A percentile compares a stretch with the other conserved stretches of the same genome.
phyloP scores from a whole-genome alignment of 1,140 invertebrate species.

The Meloidogyne exigua region DNA sequence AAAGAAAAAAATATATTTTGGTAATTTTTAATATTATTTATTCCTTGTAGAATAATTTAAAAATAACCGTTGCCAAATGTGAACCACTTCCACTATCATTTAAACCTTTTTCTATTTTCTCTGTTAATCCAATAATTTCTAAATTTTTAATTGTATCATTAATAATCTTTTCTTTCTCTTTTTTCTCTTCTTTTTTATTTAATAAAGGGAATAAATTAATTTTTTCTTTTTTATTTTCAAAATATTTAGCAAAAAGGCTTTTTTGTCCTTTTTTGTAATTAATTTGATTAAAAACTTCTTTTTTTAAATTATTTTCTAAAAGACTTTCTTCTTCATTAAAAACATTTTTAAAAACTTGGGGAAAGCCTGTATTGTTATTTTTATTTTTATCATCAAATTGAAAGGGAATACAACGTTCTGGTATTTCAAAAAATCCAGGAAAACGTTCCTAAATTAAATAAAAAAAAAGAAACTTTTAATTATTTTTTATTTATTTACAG shows the following conservation, averaged over 20 bases:
- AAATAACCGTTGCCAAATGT: slow-evolving; percentile 22
- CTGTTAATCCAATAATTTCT: background rate
- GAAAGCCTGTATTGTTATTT: slow-evolving; percentile 14
- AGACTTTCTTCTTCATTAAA: background rate
- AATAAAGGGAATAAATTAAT: background rate
- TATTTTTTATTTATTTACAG: background rate
- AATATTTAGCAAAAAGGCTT: slow-evolving; percentile 18
- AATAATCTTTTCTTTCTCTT: slow-evolving; percentile 2
- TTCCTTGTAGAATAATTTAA: too few relatives aligned
- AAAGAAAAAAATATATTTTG: too few relatives aligned
- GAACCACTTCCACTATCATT: background rate
- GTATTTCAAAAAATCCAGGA: slow-evolving; percentile 27
- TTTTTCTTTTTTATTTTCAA: slow-evolving; percentile 2
- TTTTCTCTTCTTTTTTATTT: background rate
- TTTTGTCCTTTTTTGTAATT: background rate
- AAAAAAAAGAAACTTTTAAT: background rate
- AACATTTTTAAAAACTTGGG: background rate
- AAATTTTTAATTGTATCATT: background rate
- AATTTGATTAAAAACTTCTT: background rate
- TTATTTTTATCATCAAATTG: background rate
- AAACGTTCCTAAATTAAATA: slow-evolving; percentile 27
- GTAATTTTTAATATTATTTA: too few relatives aligned
- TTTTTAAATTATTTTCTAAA: background rate
- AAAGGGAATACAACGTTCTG: slow-evolving; percentile 31
- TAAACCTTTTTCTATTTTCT: background rate